Evolutionary conservation across 2,888 invertebrate species (phyloP).

Genomic region (Drosophila nr. perissopoda): DNA sequence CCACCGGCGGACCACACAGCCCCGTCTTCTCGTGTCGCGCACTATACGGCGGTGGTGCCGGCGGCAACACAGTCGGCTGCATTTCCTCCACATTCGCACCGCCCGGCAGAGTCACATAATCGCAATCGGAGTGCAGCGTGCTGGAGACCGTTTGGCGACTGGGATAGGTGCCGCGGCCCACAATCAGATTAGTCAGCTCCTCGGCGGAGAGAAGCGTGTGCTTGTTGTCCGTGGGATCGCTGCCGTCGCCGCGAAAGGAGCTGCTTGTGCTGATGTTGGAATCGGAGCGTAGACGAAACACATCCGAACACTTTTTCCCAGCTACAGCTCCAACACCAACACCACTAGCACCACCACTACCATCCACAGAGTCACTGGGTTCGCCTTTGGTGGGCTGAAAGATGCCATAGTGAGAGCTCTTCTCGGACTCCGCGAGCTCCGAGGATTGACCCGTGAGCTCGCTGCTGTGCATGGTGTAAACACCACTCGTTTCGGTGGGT

Average conservation of each 20-base stretch:
- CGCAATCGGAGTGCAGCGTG: slow-evolving; percentile 94
- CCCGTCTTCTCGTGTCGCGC: slow-evolving; percentile 87
- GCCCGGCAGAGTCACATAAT: slow-evolving; percentile 91
- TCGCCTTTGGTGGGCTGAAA: slow-evolving; percentile 86
- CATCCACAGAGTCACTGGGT: slow-evolving; percentile 86
- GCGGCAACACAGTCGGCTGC: slow-evolving; percentile 88
- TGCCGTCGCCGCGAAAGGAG: slow-evolving; percentile 95
- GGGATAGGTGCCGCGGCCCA: slow-evolving; percentile 92
- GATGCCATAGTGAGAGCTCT: slow-evolving; percentile 87
- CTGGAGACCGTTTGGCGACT: slow-evolving; percentile 92
- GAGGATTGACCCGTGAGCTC: slow-evolving; percentile 87
- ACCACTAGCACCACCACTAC: slow-evolving; percentile 85
- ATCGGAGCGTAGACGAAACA: slow-evolving; percentile 89
- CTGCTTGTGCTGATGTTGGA: slow-evolving; percentile 92
- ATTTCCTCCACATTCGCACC: slow-evolving; percentile 85
- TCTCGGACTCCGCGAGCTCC: slow-evolving; percentile 87
- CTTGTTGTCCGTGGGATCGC: slow-evolving; percentile 92
- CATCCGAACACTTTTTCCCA: slow-evolving; percentile 75
- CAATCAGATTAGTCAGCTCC: slow-evolving; percentile 93
- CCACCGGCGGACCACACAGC: slow-evolving; percentile 82
- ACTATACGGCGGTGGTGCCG: slow-evolving; percentile 90
- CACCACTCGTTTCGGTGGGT: slow-evolving; percentile 94
- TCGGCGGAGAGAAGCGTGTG: slow-evolving; percentile 92
- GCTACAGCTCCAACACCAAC: slow-evolving; percentile 78
- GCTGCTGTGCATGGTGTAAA: slow-evolving; percentile 91